A percentile compares a stretch with the other conserved stretches of the same genome.
These are phyloP conservation scores for Montifringilla adamsi DNA, from an alignment of 2,113 vertebrate species.

Conservation along the genomic window DNA sequence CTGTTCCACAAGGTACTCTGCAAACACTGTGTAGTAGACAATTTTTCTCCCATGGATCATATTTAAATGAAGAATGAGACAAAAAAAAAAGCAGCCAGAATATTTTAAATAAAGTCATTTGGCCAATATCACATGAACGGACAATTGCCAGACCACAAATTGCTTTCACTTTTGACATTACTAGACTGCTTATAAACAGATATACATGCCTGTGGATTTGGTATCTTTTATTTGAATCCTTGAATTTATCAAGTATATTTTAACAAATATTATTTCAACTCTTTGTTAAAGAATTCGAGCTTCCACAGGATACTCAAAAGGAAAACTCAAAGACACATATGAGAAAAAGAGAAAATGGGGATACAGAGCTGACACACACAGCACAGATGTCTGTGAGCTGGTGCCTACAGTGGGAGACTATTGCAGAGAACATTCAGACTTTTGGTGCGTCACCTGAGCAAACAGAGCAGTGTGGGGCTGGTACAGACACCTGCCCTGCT, in stretches of 20 bases:
- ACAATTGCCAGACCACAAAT: neutral
- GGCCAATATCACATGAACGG: neutral
- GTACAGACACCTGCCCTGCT: fast-evolving
- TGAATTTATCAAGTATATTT: neutral
- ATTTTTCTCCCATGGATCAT: neutral
- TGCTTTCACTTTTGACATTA: neutral
- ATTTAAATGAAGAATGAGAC: neutral
- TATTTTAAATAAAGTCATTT: neutral
- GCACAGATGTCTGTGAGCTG: no score
- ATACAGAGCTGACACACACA: neutral
- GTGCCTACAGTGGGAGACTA: neutral
- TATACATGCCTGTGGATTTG: neutral
- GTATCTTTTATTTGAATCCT: neutral
- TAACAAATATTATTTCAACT: neutral
- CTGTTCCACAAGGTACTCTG: neutral
- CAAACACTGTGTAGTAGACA: neutral
- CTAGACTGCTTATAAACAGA: neutral
- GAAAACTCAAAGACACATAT: fast-evolving
- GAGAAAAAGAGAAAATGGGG: neutral
- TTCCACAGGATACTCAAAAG: neutral
- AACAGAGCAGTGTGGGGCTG: fast-evolving
- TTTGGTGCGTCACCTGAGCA: no score
- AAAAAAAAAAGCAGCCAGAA: neutral
- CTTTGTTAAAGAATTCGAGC: neutral
- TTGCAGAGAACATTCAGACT: neutral